These are phyloP conservation scores for Etheostoma nigrum DNA, from an alignment of 2,797 vertebrate genomes.

Conservation along the genomic window DNA sequence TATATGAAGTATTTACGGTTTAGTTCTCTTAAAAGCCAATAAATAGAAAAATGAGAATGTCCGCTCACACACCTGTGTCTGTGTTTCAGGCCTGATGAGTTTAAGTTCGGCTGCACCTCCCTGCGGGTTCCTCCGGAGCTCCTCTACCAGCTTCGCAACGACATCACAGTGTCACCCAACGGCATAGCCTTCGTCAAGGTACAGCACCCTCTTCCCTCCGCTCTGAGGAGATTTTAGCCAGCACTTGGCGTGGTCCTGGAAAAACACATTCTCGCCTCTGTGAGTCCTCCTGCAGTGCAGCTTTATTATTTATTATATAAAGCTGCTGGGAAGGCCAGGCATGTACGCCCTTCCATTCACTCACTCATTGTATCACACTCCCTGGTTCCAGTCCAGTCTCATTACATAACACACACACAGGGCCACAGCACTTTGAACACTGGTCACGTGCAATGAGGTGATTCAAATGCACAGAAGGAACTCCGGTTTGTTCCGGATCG, in stretches of 20 bases:
- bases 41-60: background rate
- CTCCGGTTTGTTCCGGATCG: conserved; percentile 1
- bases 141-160: conserved; percentile 92
- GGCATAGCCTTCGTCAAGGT: conserved; percentile 97
- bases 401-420: conserved; percentile 33
- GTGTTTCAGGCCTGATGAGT: conserved; percentile 90
- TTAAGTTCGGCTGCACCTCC: conserved; percentile 95
- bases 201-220: conserved; percentile 33
- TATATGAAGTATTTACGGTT: too few relatives aligned
- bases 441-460: conserved; percentile 18
- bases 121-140: conserved; percentile 93
- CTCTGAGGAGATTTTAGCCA: background rate
- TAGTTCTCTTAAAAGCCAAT: too few relatives aligned
- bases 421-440: background rate
- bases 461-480: conserved; percentile 18
- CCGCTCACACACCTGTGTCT: conserved; percentile 17
- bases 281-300: background rate
- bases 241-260: background rate
- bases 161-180: conserved; percentile 95
- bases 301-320: background rate
- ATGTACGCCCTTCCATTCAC: conserved; percentile 28
- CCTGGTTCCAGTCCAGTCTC: conserved; percentile 15
- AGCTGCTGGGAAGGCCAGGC: conserved; percentile 11
- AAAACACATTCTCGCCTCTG: background rate
- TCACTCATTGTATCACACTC: conserved; percentile 14